These are phyloP conservation scores for Oriolus oriolus DNA, from an alignment of 2,113 vertebrate genomes.

Conservation along the genomic window DNA sequence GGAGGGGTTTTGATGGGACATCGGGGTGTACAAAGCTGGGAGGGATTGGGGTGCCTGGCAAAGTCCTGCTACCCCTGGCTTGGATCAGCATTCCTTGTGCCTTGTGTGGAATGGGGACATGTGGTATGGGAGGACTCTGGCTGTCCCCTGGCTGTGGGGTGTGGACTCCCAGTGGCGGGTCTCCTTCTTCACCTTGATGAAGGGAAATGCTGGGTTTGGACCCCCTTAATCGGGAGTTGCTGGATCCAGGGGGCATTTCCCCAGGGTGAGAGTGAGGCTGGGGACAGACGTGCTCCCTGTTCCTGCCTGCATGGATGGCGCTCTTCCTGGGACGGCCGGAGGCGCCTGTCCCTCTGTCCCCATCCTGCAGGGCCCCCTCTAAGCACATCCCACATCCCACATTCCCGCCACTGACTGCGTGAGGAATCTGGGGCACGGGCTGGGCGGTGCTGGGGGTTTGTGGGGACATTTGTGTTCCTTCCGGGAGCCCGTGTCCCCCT, in stretches of 20 bases:
- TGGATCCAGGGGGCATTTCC: neutral
- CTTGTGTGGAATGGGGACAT: accelerated
- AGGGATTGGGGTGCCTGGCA: neutral
- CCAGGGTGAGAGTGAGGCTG: accelerated
- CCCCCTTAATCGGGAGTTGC: neutral
- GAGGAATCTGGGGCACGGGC: neutral
- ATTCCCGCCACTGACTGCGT: accelerated
- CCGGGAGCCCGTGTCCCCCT: accelerated
- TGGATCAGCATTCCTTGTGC: accelerated
- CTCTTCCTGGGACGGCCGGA: accelerated
- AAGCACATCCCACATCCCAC: neutral
- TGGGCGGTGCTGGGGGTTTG: neutral
- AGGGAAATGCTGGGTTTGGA: neutral
- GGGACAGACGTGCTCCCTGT: accelerated
- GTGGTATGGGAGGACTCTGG: neutral
- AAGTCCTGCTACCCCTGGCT: neutral
- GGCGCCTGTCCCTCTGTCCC: neutral
- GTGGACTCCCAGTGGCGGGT: accelerated
- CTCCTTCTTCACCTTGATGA: neutral
- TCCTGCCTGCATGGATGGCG: neutral
- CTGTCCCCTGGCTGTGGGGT: neutral
- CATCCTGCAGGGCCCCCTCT: neutral
- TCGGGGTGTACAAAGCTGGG: accelerated
- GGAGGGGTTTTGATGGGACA: accelerated
- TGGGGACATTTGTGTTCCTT: neutral